phyloP scores from a whole-genome alignment of 2,797 vertebrate species.

The Mareca strepera region DNA sequence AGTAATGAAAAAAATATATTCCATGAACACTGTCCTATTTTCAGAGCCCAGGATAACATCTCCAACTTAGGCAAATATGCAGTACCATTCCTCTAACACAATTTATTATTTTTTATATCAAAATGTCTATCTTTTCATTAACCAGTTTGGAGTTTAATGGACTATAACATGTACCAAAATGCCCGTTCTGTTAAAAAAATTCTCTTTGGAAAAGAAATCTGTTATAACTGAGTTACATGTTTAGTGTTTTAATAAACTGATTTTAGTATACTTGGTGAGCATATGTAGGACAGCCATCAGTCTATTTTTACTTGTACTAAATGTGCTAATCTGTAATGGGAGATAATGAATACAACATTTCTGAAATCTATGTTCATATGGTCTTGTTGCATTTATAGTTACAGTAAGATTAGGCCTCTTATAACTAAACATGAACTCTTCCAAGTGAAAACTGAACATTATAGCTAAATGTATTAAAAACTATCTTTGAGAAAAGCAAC shows the following conservation, averaged over 20 bases:
- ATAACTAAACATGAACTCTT: background rate
- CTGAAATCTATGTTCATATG: background rate
- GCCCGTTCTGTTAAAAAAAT: background rate
- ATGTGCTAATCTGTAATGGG: background rate
- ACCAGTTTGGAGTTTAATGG: background rate
- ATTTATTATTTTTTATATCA: background rate
- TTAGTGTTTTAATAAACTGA: background rate
- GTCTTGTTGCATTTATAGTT: background rate
- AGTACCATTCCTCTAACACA: background rate
- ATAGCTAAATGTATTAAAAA: background rate
- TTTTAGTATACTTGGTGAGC: background rate
- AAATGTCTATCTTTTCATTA: background rate
- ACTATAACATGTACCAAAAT: background rate
- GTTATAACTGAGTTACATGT: background rate
- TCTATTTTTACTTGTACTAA: slow-evolving; percentile 21
- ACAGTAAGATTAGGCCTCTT: background rate
- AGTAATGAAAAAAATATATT: background rate
- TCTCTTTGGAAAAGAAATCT: background rate
- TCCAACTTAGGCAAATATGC: background rate
- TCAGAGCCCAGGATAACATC: background rate
- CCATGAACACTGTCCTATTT: background rate
- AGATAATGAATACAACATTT: background rate
- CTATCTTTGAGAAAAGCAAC: background rate
- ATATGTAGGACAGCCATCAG: background rate
- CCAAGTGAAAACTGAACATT: background rate